Base-by-base conservation (phyloP, 2,888 invertebrate genomes). In the Lobophora halterata region DNA sequence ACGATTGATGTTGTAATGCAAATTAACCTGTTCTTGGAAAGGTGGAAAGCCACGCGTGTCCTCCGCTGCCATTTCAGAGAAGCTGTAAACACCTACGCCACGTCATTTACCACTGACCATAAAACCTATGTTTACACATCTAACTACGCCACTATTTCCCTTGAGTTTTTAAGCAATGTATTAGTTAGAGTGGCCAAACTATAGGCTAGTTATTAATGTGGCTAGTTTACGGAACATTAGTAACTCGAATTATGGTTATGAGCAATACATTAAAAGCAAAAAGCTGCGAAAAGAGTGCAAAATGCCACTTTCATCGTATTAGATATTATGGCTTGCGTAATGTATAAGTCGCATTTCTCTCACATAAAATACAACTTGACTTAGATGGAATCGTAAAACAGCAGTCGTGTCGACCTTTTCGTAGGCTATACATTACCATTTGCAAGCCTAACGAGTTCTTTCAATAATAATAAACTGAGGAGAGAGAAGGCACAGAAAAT, bases 11-110 rank as follows among this genome's bases (percentile, higher is more conserved):
- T 26, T 52, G 34, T 53, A 60, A 66, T 67, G 59, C 67, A 71
- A 65, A 69, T 71, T 67, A 61, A 65, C 61, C 55, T 65, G 70
- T 79, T 71, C 72, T 58, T 38, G 55, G 71, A 70, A 77, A 51
- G 49, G 64, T 45, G 45, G 49, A 55, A 57, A 49, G 43, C 53
- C 52, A 48, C 47, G 54, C 50, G 50, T 50, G 49, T 49, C 55
- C 53, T 57, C 17, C 27, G 32, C 3, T 21, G 37, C 49, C 47
- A 60, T 52, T 69, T 68, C 58, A 63, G 57, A 61, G 66, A 68
- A 66, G 58, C 63, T 69, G 65, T 72, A 65, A 67, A 60, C 70
- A 49, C 65, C 71, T 58, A 68, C 68, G 47, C 49, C 26, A 24
- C 30, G 24, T 44, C 37, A 49, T 44, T 41, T 12, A 45, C 53